Percentiles rank a stretch among this genome's conserved stretches.
Conservation (phyloP, 2,113 vertebrate species). For the Laticauda laticaudata region DNA sequence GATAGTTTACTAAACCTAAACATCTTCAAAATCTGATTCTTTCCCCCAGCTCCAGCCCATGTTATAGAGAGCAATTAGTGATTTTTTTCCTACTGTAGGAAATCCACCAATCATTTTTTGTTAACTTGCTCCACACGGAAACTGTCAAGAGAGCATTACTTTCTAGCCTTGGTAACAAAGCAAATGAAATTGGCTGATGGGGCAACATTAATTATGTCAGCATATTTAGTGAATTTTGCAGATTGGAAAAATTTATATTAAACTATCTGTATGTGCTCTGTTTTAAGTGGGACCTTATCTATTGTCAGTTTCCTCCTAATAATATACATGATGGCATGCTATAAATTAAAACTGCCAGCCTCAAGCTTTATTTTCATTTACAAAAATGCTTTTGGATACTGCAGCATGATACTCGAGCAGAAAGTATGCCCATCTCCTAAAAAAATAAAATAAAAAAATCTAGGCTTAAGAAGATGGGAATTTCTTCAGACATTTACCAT, state of each 20-base stretch:
- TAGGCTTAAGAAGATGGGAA: neutral
- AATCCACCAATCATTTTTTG: neutral
- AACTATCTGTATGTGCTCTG: neutral
- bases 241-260: neutral
- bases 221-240: neutral
- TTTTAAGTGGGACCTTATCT: neutral
- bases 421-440: neutral
- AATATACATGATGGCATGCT: neutral
- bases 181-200: neutral
- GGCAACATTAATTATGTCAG: neutral
- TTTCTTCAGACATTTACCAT: neutral
- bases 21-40: neutral
- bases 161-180: neutral
- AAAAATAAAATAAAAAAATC: neutral
- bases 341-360: neutral
- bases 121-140: neutral
- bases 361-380: neutral
- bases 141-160: neutral
- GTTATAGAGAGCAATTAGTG: neutral
- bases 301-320: neutral
- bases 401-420: neutral
- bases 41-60: neutral
- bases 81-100: neutral
- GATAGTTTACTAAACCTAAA: neutral
- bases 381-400: neutral